A percentile compares a stretch with the other conserved stretches of the same genome.
Evolutionary conservation across 2,888 invertebrate genomes (phyloP).

Genomic region (Hypolimnas misippus): DNA sequence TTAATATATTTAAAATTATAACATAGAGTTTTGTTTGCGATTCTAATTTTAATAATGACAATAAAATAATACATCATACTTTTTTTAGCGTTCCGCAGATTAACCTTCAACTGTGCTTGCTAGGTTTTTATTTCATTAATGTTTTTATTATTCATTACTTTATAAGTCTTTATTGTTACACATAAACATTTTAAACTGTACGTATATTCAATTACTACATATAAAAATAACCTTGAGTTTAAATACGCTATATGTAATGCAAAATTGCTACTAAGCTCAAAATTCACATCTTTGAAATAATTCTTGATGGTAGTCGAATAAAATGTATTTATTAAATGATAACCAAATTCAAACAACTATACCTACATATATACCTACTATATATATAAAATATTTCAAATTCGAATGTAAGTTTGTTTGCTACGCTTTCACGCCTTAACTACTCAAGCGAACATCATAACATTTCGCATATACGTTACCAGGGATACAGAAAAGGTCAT

Average conservation of each 20-base stretch:
- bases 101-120: not conserved
- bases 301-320: no score
- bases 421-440: no score
- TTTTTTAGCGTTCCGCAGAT: not conserved
- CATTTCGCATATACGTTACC: no score
- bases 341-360: no score
- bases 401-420: no score
- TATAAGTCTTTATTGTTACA: not conserved
- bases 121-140: not conserved
- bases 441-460: no score
- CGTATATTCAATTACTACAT: not conserved
- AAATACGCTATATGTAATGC: not conserved
- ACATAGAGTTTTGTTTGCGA: not conserved
- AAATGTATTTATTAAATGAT: no score
- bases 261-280: no score
- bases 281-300: no score
- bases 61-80: not conserved
- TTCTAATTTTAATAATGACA: slow-evolving; percentile 1
- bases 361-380: no score
- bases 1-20: not conserved
- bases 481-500: no score
- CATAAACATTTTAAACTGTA: not conserved
- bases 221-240: not conserved
- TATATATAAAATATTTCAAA: no score
- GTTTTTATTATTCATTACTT: not conserved